Evolutionary conservation across 2,113 vertebrate genomes (phyloP), one percentile per base, ranked within the genome.

Genomic region (Lichenostomus cassidix): DNA sequence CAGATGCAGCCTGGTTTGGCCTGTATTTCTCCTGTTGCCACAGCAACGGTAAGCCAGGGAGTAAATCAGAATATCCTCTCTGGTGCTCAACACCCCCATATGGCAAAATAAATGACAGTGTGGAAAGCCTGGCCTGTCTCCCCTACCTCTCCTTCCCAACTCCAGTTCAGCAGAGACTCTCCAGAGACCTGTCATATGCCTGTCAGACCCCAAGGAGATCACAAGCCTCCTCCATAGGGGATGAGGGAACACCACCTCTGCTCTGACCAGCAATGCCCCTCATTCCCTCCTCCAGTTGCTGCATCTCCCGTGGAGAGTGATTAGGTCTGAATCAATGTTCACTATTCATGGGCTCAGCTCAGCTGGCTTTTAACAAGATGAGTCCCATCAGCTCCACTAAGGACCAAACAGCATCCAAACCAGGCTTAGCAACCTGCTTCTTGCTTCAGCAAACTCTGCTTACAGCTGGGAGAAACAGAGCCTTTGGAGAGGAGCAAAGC

Each of bases 21-120:
- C 97, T 96, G 97, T 96, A 97, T 98, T 96, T 97, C 92, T 97
- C 59, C 71, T 1, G 96, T 98, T 98, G 91, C 97, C 91, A 93
- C 70, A 97, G 97, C 96, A 97, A 98, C 97, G 0, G 75, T 94
- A 94, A 96, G 82, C 90, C 80, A 96, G 91, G 73, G 95, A 89
- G 81, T 96, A 95, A 96, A 97, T 92, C 82, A 91, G 92, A 95
- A 93, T 95, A 97, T 96, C 60, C 93, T 91, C 78, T 84, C 77
- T 22, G 23, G 67, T 76, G 62, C 84, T 94, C 44, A 49, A 67
- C 82, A 92, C 67, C 73, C 80, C 82, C 63, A 81, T 83, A 93
- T 22, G 52, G 80, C 89, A 95, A 95, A 95, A 88, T 69, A 93
- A 88, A 81, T 94, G 94, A 41, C 87, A 90, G 65, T 25, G 65